A percentile compares a stretch with the other conserved stretches of the same genome.
Conservation (phyloP, 2,888 invertebrate species). For the Myathropa florea region DNA sequence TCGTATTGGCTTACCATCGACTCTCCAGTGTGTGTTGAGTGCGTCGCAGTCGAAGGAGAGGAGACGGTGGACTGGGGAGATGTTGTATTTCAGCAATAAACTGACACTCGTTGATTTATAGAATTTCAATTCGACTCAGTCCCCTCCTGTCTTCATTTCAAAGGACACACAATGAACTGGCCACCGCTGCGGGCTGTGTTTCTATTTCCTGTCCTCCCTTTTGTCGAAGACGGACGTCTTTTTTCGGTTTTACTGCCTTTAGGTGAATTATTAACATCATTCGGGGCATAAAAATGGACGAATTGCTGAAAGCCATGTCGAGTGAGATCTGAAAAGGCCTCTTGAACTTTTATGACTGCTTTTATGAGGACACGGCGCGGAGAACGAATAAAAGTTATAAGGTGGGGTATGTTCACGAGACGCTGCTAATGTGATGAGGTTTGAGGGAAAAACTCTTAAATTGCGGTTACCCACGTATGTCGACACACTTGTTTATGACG, state of each 20-base stretch:
- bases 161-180: background rate
- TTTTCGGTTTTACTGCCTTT: background rate
- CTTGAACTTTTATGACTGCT: background rate
- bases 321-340: background rate
- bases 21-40: background rate
- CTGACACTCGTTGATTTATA: conserved; percentile 14
- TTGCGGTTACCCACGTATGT: background rate
- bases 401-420: background rate
- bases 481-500: background rate
- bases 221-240: background rate
- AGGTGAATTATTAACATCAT: background rate
- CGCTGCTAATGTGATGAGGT: background rate
- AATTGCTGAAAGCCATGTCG: background rate
- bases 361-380: background rate
- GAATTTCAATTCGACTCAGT: conserved; percentile 4
- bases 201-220: background rate
- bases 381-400: background rate
- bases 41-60: background rate
- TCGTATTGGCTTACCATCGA: conserved; percentile 6
- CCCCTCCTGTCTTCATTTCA: conserved; percentile 1
- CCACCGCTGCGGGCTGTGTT: background rate
- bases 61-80: background rate
- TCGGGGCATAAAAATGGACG: background rate
- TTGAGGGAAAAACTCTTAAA: background rate
- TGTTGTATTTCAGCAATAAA: background rate